Evolutionary conservation across 2,113 vertebrate species (phyloP).

Genomic region (Aepyceros melampus): DNA sequence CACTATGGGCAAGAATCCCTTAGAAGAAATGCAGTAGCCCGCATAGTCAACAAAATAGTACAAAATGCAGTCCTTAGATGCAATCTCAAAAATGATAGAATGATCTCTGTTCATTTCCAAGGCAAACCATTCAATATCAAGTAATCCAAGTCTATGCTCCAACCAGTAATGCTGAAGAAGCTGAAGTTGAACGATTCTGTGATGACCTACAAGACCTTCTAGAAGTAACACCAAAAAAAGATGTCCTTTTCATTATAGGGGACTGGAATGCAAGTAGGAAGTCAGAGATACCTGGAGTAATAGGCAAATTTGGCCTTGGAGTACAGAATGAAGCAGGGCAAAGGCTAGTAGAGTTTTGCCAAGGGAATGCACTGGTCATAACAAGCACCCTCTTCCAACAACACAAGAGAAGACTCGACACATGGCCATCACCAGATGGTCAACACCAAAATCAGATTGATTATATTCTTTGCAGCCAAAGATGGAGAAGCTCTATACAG

Average conservation of each 20-base stretch:
- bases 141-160: neutral
- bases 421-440: too few relatives aligned
- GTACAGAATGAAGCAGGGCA: neutral
- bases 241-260: neutral
- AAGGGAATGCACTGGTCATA: neutral
- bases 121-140: neutral
- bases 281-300: neutral
- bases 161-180: neutral
- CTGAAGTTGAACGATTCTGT: neutral
- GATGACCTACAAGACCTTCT: neutral
- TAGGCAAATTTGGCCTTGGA: neutral
- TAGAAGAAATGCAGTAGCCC: neutral
- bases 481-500: neutral
- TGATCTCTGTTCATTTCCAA: neutral
- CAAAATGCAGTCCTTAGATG: rapidly evolving
- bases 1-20: neutral
- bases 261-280: neutral
- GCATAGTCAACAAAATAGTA: neutral
- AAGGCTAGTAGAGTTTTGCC: neutral
- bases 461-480: neutral
- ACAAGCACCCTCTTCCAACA: neutral
- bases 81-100: neutral
- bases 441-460: too few relatives aligned
- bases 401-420: neutral
- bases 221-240: neutral